Evolutionary conservation across 2,888 invertebrate genomes (phyloP).

Genomic region (Emmelina monodactyla): DNA sequence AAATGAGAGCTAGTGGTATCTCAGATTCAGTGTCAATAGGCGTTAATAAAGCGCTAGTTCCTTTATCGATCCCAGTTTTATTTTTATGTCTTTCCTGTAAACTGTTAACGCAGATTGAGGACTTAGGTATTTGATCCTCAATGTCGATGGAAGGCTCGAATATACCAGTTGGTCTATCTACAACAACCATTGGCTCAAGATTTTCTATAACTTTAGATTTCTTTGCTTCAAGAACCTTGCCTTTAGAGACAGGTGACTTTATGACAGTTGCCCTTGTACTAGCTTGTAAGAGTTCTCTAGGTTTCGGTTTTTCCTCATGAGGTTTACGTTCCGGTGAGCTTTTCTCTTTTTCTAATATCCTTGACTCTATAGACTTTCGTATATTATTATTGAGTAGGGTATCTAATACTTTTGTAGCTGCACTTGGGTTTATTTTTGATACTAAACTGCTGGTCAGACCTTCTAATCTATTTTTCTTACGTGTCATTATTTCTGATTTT

Average conservation of each 20-base stretch:
- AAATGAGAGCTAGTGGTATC: conserved; percentile 45
- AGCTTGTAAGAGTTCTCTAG: conserved; percentile 42
- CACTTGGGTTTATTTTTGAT: conserved; percentile 66
- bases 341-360: conserved; percentile 56
- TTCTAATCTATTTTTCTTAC: conserved; percentile 71
- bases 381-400: conserved; percentile 58
- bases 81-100: conserved; percentile 44
- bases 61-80: conserved; percentile 31
- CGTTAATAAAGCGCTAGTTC: conserved; percentile 27
- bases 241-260: conserved; percentile 64
- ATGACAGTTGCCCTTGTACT: conserved; percentile 64
- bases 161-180: conserved; percentile 70
- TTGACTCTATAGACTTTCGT: conserved; percentile 55
- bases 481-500: conserved; percentile 65
- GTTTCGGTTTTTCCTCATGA: conserved; percentile 38
- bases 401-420: conserved; percentile 60
- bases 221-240: conserved; percentile 52
- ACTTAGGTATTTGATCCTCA: conserved; percentile 70
- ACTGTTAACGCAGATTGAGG: conserved; percentile 56
- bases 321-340: conserved; percentile 23
- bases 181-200: conserved; percentile 37
- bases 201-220: conserved; percentile 30
- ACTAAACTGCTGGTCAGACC: conserved; percentile 67
- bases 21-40: conserved; percentile 51
- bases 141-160: conserved; percentile 75